phyloP scores from a whole-genome alignment of 2,797 vertebrate species.

The Sebastolobus alascanus region DNA sequence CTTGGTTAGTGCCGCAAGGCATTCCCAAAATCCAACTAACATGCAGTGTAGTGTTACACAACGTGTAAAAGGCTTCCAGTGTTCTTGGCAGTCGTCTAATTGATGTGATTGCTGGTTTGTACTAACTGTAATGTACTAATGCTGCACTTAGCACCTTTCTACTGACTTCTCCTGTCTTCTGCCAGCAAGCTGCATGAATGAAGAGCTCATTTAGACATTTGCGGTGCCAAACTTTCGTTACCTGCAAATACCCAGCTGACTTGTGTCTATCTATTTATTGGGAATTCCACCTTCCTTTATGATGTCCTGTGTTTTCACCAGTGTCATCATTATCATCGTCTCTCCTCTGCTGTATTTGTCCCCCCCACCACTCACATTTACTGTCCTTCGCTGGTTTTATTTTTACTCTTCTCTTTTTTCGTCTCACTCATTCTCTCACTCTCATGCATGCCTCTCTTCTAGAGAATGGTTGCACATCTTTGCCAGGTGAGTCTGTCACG shows the following conservation, averaged over 20 bases:
- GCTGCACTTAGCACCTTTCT: slow-evolving; percentile 21
- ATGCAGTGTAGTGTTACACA: not conserved
- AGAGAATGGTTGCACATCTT: slow-evolving; percentile 99
- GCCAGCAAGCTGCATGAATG: not conserved
- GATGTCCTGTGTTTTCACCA: slow-evolving; percentile 61
- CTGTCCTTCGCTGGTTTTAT: slow-evolving; percentile 66
- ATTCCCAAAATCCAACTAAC: slow-evolving; percentile 22
- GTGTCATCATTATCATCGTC: slow-evolving; percentile 35
- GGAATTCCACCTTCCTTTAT: slow-evolving; percentile 35
- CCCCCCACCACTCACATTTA: slow-evolving; percentile 54
- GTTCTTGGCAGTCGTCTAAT: not conserved
- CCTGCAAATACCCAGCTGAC: slow-evolving; percentile 52
- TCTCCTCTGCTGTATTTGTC: slow-evolving; percentile 68
- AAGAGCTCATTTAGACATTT: slow-evolving; percentile 1
- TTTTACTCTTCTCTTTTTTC: slow-evolving; percentile 79
- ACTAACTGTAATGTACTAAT: slow-evolving; percentile 7
- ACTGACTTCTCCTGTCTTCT: slow-evolving; percentile 4
- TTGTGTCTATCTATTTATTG: slow-evolving; percentile 75
- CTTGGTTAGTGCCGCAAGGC: slow-evolving; percentile 43
- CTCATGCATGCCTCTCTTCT: slow-evolving; percentile 97
- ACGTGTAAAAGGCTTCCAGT: slow-evolving; percentile 6
- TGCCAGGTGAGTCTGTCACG: slow-evolving; percentile 96
- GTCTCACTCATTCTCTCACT: slow-evolving; percentile 94
- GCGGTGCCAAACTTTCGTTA: not conserved
- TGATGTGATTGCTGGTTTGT: slow-evolving; percentile 8